phyloP scores from a whole-genome alignment of 2,113 vertebrate genomes.

The Leiothrix lutea region DNA sequence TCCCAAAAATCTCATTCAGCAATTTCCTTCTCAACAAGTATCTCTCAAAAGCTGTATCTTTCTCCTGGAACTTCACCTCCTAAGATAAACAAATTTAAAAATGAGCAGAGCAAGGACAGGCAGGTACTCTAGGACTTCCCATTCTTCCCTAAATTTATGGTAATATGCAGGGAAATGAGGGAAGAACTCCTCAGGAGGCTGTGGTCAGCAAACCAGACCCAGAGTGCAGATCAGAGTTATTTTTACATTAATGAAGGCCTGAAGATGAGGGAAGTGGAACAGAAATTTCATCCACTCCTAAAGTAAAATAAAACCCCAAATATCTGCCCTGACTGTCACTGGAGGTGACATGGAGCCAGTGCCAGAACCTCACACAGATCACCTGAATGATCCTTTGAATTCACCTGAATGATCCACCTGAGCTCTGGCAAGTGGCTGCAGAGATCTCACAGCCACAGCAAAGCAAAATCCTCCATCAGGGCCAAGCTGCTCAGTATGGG shows the following conservation, averaged over 20 bases:
- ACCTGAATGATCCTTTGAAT: neutral
- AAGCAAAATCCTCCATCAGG: neutral
- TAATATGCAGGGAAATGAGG: neutral
- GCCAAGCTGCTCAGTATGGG: neutral
- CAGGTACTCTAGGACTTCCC: neutral
- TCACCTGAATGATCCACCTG: neutral
- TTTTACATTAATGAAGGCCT: neutral
- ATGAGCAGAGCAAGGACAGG: neutral
- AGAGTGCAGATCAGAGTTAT: neutral
- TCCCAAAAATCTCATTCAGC: neutral
- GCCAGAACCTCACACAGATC: neutral
- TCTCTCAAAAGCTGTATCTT: neutral
- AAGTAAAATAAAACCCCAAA: neutral
- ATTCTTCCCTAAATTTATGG: neutral
- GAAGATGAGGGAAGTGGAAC: neutral
- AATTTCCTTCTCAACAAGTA: neutral
- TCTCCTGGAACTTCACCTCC: neutral
- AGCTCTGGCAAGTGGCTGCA: neutral
- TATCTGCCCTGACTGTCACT: neutral
- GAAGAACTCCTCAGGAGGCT: neutral
- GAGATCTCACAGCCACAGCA: neutral
- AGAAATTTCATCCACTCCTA: neutral
- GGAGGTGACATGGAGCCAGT: neutral
- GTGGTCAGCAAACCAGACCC: neutral
- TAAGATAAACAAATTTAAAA: neutral